Evolutionary conservation across 1,140 invertebrate species (phyloP).

Genomic region (Samia ricini): DNA sequence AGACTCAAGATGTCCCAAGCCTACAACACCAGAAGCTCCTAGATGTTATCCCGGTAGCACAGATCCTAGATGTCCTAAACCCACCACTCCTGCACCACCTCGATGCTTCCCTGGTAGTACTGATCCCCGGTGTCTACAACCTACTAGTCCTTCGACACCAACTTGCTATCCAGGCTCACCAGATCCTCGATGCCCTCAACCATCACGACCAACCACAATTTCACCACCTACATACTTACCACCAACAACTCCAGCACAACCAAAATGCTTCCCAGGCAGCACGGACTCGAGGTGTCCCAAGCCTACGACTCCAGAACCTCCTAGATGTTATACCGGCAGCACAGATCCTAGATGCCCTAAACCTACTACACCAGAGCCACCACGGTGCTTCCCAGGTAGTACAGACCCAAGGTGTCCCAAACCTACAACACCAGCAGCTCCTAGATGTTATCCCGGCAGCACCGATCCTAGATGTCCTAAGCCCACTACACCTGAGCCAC

Average conservation of each 20-base stretch:
- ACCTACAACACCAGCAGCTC: slow-evolving; percentile 27
- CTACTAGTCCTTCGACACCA: slow-evolving; percentile 32
- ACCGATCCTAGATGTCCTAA: slow-evolving; percentile 45
- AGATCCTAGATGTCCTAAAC: slow-evolving; percentile 14
- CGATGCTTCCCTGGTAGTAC: slow-evolving; percentile 18
- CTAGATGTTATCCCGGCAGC: slow-evolving; percentile 35
- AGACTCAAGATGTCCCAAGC: slow-evolving; percentile 52
- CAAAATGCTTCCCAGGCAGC: slow-evolving; percentile 34
- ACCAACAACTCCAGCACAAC: slow-evolving; percentile 31
- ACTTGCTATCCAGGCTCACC: slow-evolving; percentile 42
- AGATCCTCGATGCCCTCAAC: slow-evolving; percentile 37
- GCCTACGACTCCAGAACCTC: slow-evolving; percentile 27
- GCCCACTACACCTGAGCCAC: slow-evolving; percentile 28
- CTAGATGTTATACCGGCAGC: slow-evolving; percentile 63
- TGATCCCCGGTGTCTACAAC: slow-evolving; percentile 22
- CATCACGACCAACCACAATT: slow-evolving; percentile 35
- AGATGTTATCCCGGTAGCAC: slow-evolving; percentile 20
- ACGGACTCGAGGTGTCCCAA: slow-evolving; percentile 56
- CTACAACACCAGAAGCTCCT: slow-evolving; percentile 10
- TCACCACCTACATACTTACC: slow-evolving; percentile 53
- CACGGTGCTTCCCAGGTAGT: slow-evolving; percentile 12
- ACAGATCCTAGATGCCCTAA: slow-evolving; percentile 64
- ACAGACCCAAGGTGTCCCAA: slow-evolving; percentile 14
- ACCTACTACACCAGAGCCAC: slow-evolving; percentile 31
- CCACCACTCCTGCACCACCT: slow-evolving; percentile 2